Conservation (phyloP, 2,888 invertebrate species). For the Tetanocera ferruginea region DNA sequence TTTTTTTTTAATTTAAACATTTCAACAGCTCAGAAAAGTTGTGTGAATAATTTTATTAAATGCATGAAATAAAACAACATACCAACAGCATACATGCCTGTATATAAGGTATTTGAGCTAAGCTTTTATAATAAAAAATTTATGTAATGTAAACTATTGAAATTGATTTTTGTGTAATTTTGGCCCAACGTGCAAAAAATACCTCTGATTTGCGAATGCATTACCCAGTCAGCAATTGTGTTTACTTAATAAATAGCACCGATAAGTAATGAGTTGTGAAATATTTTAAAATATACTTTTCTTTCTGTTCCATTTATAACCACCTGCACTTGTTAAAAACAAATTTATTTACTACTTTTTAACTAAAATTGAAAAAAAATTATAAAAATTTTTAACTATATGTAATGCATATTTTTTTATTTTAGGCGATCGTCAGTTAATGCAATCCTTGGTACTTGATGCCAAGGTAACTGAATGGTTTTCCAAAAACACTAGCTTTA, state of each 20-base stretch:
- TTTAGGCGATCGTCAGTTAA: constrained; percentile 86
- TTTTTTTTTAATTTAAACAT: not conserved
- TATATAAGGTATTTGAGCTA: not conserved
- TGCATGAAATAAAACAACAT: not conserved
- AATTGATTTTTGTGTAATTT: constrained; percentile 11
- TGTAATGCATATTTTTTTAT: constrained; percentile 48
- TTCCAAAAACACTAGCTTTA: constrained; percentile 80
- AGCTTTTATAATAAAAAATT: not conserved
- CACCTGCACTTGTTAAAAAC: constrained; percentile 24
- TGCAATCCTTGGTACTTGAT: constrained; percentile 88
- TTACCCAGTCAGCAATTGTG: not conserved
- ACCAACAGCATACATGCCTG: not conserved
- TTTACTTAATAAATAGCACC: constrained; percentile 56
- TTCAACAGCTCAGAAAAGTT: no score
- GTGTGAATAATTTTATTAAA: not conserved
- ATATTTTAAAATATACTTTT: not conserved
- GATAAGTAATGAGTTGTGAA: constrained; percentile 23
- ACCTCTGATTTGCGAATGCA: constrained; percentile 26
- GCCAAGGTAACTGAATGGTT: constrained; percentile 91
- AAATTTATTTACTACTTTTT: not conserved
- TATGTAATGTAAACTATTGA: not conserved
- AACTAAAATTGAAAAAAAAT: not conserved
- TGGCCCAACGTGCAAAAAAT: constrained; percentile 1
- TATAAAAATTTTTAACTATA: not conserved
- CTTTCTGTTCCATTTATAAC: constrained; percentile 19